Evolutionary conservation across 2,797 vertebrate genomes (phyloP), one percentile per base, ranked within the genome.

Genomic region (Vireo griseus): DNA sequence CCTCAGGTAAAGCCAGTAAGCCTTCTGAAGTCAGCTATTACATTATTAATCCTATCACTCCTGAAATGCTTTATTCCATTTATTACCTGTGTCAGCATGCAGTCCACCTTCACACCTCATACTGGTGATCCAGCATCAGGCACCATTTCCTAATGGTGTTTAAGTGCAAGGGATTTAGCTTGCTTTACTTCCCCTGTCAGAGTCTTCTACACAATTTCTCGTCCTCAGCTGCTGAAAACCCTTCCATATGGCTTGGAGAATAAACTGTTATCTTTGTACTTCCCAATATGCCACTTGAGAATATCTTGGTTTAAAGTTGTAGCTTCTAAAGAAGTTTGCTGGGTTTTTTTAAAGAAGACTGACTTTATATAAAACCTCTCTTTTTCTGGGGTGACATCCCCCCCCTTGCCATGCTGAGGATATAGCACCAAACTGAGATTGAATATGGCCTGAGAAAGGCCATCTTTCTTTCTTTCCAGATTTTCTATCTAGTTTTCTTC

Each of bases 201-300:
- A 83, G 13, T 61, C 72, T 86, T 92, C 45, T 59, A 39, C 74
- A 29, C 2, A 24, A 93, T 88, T 95, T 97, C 86, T 42, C 65
- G 57, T 57, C 71, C 58, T 85, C 57, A 71, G 80, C 72, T 98
- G 98, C 5, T 97, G 97, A 98, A 98, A 93, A 72, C 9, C 44
- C 42, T 87, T 81, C 93, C 95, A 94, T 96, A 95, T 95, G 92
- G 88, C 77, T 88, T 75, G 82, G 68, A 95, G 78, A 87, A 77
- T 76, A 92, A 96, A 94, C 92, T 85, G 87, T 89, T 93, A 91
- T 87, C 89, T 96, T 94, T 88, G 55, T 88, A 74, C 87, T 94
- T 94, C 62, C 72, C 95, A 94, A 54, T 90, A 91, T 86, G 85
- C 35, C 66, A 67, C 72, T 96, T 77, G 45, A 55, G 40, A 91